Percentiles rank a stretch among this genome's conserved stretches.
phyloP scores from a whole-genome alignment of 2,797 vertebrate genomes.

The Phalanger gymnotis region DNA sequence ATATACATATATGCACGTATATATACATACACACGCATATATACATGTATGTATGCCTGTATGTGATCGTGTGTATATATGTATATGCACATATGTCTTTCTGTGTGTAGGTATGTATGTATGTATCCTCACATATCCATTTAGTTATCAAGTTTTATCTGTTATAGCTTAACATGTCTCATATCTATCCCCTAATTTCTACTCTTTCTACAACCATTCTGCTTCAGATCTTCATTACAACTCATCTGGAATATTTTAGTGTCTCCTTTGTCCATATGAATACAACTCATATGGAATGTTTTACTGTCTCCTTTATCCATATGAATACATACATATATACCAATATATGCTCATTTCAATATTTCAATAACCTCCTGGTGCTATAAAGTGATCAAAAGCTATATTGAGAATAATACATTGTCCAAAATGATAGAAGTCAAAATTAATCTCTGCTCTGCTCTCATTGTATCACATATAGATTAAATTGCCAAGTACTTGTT shows the following conservation, averaged over 20 bases:
- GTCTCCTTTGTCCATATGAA: background rate
- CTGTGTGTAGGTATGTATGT: background rate
- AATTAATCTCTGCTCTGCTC: background rate
- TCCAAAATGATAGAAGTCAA: background rate
- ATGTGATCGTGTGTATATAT: too few relatives aligned
- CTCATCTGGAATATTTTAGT: background rate
- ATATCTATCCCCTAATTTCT: background rate
- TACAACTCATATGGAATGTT: background rate
- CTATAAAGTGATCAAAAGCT: background rate
- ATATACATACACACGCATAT: too few relatives aligned
- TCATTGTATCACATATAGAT: background rate
- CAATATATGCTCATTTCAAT: background rate
- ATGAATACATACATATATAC: background rate
- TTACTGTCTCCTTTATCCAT: background rate
- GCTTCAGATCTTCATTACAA: background rate
- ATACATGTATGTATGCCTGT: background rate
- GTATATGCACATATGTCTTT: too few relatives aligned
- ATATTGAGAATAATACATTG: background rate
- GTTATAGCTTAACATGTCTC: background rate
- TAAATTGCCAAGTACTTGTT: background rate
- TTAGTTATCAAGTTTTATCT: background rate
- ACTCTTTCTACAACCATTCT: background rate
- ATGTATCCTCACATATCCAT: background rate
- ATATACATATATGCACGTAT: too few relatives aligned
- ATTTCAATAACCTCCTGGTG: background rate